phyloP scores from a whole-genome alignment of 2,113 vertebrate species.

The Aplodontia rufa region DNA sequence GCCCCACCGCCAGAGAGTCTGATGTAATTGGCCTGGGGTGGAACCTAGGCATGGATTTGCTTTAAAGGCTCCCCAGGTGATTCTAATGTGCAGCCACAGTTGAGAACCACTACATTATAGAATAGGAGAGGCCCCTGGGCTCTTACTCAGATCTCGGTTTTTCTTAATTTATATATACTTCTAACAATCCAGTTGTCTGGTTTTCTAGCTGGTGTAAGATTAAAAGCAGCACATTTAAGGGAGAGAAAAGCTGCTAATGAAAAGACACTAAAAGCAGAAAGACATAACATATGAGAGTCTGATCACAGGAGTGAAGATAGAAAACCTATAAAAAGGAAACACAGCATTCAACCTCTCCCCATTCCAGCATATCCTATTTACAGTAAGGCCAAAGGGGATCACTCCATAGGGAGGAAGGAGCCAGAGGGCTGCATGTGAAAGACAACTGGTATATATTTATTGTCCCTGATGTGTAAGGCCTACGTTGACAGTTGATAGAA shows the following conservation, averaged over 20 bases:
- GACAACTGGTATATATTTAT: background rate
- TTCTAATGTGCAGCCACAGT: slow-evolving; percentile 7
- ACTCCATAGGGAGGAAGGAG: background rate
- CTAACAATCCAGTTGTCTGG: slow-evolving; percentile 57
- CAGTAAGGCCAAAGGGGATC: background rate
- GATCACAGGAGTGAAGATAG: slow-evolving; percentile 69
- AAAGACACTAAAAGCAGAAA: slow-evolving; percentile 58
- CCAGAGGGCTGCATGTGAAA: background rate
- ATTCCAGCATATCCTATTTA: slow-evolving; percentile 27
- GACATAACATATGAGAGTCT: slow-evolving; percentile 63
- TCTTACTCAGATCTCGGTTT: slow-evolving; percentile 38
- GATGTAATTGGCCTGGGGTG: slow-evolving; percentile 35
- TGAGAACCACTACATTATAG: background rate
- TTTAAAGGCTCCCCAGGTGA: slow-evolving; percentile 60
- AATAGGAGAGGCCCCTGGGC: slow-evolving; percentile 29
- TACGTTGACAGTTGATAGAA: background rate
- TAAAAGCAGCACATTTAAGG: slow-evolving; percentile 54
- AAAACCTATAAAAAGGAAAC: slow-evolving; percentile 73
- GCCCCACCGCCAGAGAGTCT: background rate
- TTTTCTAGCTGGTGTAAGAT: slow-evolving; percentile 49
- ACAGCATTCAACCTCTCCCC: slow-evolving; percentile 2
- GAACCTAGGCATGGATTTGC: background rate
- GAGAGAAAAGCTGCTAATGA: slow-evolving; percentile 62
- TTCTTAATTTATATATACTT: slow-evolving; percentile 56
- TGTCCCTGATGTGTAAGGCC: background rate